phyloP scores from a whole-genome alignment of 2,113 vertebrate species.

The Carettochelys insculpta region DNA sequence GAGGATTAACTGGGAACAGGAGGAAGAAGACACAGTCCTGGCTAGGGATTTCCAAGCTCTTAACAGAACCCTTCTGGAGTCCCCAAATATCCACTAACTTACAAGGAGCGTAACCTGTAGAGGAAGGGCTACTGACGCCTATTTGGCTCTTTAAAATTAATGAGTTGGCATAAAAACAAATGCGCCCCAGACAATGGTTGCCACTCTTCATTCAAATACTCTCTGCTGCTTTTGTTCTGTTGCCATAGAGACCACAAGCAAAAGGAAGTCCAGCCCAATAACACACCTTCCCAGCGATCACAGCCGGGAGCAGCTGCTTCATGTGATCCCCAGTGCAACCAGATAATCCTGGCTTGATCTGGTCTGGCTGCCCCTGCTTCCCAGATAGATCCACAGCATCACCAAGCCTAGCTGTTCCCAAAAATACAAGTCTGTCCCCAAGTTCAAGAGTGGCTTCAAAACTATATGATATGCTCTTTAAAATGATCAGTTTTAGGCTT shows the following conservation, averaged over 20 bases:
- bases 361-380: background rate
- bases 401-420: background rate
- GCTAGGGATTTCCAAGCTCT: conserved; percentile 22
- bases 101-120: background rate
- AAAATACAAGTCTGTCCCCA: too few relatives aligned
- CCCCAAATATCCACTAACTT: background rate
- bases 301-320: background rate
- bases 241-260: background rate
- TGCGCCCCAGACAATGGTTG: background rate
- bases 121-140: conserved; percentile 53
- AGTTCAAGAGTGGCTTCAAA: too few relatives aligned
- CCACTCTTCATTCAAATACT: conserved; percentile 3
- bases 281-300: background rate
- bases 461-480: too few relatives aligned
- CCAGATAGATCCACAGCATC: background rate
- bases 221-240: conserved; percentile 9
- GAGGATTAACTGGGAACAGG: background rate
- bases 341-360: background rate
- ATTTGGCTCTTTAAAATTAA: conserved; percentile 62
- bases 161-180: conserved; percentile 28
- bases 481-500: too few relatives aligned
- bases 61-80: conserved; percentile 3
- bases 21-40: background rate
- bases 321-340: background rate
- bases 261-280: background rate